phyloP scores from a whole-genome alignment of 1,140 invertebrate genomes.

The Trachymyrmex septentrionalis region DNA sequence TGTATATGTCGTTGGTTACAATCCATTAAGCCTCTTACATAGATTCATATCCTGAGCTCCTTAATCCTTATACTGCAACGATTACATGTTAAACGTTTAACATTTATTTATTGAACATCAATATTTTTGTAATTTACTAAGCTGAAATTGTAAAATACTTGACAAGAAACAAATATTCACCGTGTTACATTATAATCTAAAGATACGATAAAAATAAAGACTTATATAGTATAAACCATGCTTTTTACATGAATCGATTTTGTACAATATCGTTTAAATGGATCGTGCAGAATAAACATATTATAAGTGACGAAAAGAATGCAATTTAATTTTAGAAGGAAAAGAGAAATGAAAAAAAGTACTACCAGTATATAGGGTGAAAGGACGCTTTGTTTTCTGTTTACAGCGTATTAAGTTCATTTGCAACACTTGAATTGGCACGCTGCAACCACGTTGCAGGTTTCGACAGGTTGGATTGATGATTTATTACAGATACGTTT shows the following conservation, averaged over 20 bases:
- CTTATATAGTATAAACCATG: neutral
- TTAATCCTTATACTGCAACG: conserved; percentile 6
- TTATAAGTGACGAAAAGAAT: conserved; percentile 20
- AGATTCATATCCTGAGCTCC: conserved; percentile 10
- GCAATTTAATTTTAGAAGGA: conserved; percentile 33
- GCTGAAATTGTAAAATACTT: neutral
- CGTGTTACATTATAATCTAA: neutral
- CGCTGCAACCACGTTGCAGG: neutral
- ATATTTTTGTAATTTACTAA: conserved; percentile 2
- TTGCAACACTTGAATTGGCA: conserved; percentile 32
- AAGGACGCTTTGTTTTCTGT: conserved; percentile 37
- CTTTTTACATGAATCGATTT: neutral
- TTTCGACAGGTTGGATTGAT: conserved; percentile 43
- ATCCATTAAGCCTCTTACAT: conserved; percentile 35
- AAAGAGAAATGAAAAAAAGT: neutral
- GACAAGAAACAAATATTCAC: neutral
- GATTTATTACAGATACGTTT: conserved; percentile 30
- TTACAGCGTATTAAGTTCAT: conserved; percentile 41
- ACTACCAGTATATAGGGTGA: neutral
- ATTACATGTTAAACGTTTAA: conserved; percentile 6
- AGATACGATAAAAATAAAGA: neutral
- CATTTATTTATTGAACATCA: neutral
- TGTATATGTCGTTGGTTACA: conserved; percentile 4
- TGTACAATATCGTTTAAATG: neutral
- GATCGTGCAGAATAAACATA: neutral